Base-by-base conservation (phyloP, 1,140 invertebrate species). In the Drosophila littoralis region DNA sequence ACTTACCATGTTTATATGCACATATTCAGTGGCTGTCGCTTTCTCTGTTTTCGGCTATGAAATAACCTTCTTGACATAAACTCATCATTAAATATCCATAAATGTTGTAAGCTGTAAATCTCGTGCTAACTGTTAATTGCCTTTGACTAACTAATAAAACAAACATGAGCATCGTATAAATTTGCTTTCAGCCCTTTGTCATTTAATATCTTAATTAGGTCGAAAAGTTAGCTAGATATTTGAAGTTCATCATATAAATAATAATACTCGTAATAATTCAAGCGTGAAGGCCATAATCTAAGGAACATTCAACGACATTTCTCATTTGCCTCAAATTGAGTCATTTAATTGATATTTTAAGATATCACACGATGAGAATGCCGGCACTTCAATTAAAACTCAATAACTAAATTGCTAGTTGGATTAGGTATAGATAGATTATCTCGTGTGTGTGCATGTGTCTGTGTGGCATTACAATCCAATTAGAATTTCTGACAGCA, bases 401-500 rank as follows among this genome's bases (percentile, higher is more conserved):
- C 68, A 71, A 71, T 65, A 35, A 42, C 32, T 65, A 45, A 51
- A 57, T 65, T 50, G 51, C 35, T 40, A 42, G 32, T 36, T 48
- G 43, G 32, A 48, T 61, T 61, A 61, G 36, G 17, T 36, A 38
- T 12, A 36, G 15, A 42, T 22, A 35, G 36, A 55, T 65, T 68
- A 60, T 28, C 46, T 10, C n/a, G 13, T 45, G 40, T 9, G 28
- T 58, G 10, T 51, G 9, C 33, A 1, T 42, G 35, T 40, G 32
- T 42, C 35, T 32, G 54, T 22, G n/a, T 59, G 38, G 48, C 32
- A 52, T 28, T 40, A 36, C 57, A 59, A 73, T 81, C 42, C 75
- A 77, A 71, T 78, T 78, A 76, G 66, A 78, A 76, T 73, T 79
- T 48, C 63, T 66, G 70, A 68, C 70, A 73, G 79, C 75, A 77